Evolutionary conservation across 2,113 vertebrate species (phyloP).

Genomic region (Larimichthys crocea): DNA sequence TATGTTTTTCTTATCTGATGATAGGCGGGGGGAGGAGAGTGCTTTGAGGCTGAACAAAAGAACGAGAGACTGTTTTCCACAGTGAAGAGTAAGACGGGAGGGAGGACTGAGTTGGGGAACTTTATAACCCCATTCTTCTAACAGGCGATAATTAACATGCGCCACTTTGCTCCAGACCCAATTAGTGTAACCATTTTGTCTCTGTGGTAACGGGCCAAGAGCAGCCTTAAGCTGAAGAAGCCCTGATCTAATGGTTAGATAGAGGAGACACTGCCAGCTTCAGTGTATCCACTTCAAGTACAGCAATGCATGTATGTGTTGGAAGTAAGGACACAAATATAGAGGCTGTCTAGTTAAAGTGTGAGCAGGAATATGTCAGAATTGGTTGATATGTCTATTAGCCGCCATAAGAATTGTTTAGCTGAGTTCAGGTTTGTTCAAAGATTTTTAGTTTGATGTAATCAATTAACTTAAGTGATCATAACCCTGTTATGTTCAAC

Average conservation of each 20-base stretch:
- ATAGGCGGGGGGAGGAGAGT: slow-evolving; percentile 14
- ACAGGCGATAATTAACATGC: slow-evolving; percentile 62
- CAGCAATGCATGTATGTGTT: neutral
- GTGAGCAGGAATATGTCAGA: neutral
- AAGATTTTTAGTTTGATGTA: too few relatives aligned
- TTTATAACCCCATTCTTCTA: slow-evolving; percentile 28
- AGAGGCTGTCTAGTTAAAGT: neutral
- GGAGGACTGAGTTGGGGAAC: slow-evolving; percentile 22
- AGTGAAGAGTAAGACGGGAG: slow-evolving; percentile 26
- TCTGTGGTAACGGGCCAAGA: slow-evolving; percentile 14
- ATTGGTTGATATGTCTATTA: neutral
- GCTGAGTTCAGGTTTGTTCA: too few relatives aligned
- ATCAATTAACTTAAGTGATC: too few relatives aligned
- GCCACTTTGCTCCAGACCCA: slow-evolving; percentile 49
- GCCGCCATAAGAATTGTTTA: too few relatives aligned
- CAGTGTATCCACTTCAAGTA: neutral
- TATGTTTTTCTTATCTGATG: slow-evolving; percentile 58
- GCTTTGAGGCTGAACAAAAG: slow-evolving; percentile 52
- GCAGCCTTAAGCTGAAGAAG: slow-evolving; percentile 26
- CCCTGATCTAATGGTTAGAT: slow-evolving; percentile 14
- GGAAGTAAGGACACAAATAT: neutral
- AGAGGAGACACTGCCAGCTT: neutral
- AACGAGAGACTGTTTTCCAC: slow-evolving; percentile 47
- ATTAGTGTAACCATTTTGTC: slow-evolving; percentile 39
- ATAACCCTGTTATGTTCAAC: too few relatives aligned